Base-by-base conservation (phyloP, 2,797 vertebrate species). In the Lutjanus campechanus region DNA sequence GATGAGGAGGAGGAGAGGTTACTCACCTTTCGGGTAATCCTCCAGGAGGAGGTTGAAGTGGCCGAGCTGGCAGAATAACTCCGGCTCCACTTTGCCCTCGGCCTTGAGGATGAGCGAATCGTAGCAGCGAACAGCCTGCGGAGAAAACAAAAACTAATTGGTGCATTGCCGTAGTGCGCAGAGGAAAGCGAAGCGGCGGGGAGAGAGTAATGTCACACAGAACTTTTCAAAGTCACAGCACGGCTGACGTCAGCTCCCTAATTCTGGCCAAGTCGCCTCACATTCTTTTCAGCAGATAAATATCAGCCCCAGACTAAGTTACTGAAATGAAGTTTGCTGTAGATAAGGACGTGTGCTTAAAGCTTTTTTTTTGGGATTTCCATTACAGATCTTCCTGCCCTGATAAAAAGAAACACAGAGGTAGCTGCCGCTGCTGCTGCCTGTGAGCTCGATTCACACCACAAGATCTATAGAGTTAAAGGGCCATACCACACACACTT, bases 21-120 rank as follows among this genome's bases (percentile, higher is more conserved):
- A 69, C 96, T 97, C 95, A 99, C 98, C 98, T 99, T 99, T 99
- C 91, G 98, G 96, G 95, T 98, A 99, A 95, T 99, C 98, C 96
- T 99, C 98, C 95, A 99, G 95, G 84, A 99, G 96, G 90, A 99
- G 97, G 96, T 98, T 99, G 96, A 99, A 99, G 96, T 99, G 98
- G 90, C 98, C 98, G 89, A 99, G 97, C 94, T 99, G 98, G 96
- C 98, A 98, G 96, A 99, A 99, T 91, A 99, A 94, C 96, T 99
- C 98, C 9, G 97, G 97, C 87, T 99, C 98, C 91, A 99, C 98
- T 96, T 99, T 99, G 94, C 98, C 98, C 96, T 99, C 98, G 78
- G 98, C 97, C 95, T 99, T 99, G 89, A 98, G 95, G 95, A 99
- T 97, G 90, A 98, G 95, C 90, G 98, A 98, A 93, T 99, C 98